Conservation (phyloP, 2,113 vertebrate genomes). For the Phalacrocorax brasilianus region DNA sequence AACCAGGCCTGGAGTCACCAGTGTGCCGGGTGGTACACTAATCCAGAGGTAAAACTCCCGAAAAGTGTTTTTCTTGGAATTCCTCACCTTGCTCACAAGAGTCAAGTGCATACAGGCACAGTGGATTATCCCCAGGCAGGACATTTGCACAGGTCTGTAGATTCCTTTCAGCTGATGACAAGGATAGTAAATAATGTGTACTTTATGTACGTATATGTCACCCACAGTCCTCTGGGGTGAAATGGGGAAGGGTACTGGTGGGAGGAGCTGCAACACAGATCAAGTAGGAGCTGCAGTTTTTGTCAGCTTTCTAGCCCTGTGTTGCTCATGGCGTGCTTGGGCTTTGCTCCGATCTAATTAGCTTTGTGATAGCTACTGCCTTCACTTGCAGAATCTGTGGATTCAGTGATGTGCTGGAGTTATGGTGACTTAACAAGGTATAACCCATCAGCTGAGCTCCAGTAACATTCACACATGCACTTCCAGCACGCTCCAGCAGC, state of each 20-base stretch:
- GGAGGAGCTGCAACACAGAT: background rate
- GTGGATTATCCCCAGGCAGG: background rate
- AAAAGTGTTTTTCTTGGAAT: conserved; percentile 18
- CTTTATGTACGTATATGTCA: background rate
- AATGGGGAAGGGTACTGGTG: background rate
- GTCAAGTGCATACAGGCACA: background rate
- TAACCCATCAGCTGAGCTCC: background rate
- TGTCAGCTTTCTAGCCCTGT: background rate
- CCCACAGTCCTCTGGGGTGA: background rate
- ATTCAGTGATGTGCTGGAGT: background rate
- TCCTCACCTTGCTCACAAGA: background rate
- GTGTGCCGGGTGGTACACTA: background rate
- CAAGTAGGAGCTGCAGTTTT: background rate
- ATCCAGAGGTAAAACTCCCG: background rate
- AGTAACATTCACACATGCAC: background rate
- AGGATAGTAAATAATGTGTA: background rate
- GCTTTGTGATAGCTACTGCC: background rate
- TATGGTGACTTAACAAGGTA: background rate
- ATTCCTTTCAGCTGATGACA: background rate
- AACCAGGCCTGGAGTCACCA: background rate
- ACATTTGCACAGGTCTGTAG: background rate
- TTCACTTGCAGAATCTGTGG: background rate
- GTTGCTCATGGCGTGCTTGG: background rate
- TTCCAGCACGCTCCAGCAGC: background rate
- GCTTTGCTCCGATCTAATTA: background rate